Evolutionary conservation across 2,113 vertebrate genomes (phyloP), one percentile per base, ranked within the genome.

Genomic region (Delphinapterus leucas): DNA sequence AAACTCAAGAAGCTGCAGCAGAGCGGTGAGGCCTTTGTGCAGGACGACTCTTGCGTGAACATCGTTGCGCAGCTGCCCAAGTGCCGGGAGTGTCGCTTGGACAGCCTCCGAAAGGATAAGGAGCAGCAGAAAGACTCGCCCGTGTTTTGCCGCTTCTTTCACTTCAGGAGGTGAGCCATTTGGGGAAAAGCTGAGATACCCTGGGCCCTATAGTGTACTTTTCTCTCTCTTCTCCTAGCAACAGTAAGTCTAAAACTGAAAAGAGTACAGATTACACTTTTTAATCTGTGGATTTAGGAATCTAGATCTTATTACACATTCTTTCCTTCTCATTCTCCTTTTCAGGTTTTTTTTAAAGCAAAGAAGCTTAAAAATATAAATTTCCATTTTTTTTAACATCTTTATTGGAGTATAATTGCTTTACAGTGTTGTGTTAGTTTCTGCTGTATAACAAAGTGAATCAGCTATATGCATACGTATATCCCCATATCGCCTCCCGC

Each of bases 111-210:
- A 5, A 98, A 99, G 94, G 99, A 98, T 76, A 99, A 99, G 92
- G 98, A 99, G 31, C 98, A 70, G 5, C 98, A 99, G 95, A 98
- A 96, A 0, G 99, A 99, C n/a, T 98, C 99, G 0, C 98, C 98
- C 0, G 99, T 99, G 89, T 99, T 99, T 47, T 99, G 99, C 83
- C 96, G 99, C 0, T 99, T 99, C 97, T 99, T 99, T n/a, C 99
- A 99, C 96, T 99, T 99, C 15, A 98, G 99, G 33, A 99, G 98
- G 99, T 99, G 14, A 97, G 96, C 25, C 21, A 2, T 61, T n/a
- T 36, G 3, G 63, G 28, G 33, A 14, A 25, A 61, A 33, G 2
- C 23, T 23, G 49, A 20, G 11, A 23, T 65, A 15, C 6, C 41
- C 58, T 60, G 49, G 36, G 23, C 58, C 23, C 2, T 18, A 0